Evolutionary conservation across 2,113 vertebrate species (phyloP).

Genomic region (Charadrius vociferus): DNA sequence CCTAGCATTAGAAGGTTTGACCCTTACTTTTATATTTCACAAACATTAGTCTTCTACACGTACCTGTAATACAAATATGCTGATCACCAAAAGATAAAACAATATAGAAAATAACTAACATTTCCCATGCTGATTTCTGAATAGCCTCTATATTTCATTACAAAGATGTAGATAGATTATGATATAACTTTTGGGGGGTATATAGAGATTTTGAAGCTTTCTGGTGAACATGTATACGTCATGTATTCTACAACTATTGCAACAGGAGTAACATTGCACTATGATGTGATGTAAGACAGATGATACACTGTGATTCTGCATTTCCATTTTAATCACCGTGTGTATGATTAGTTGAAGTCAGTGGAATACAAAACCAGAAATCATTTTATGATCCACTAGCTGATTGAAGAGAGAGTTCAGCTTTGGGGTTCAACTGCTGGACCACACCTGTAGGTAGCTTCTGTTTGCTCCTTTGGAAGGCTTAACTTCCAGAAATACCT

Average conservation of each 20-base stretch:
- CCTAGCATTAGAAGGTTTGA: not conserved
- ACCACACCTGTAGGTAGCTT: not conserved
- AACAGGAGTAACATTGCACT: not conserved
- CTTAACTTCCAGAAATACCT: not conserved
- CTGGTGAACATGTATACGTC: not conserved
- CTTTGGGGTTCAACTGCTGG: not conserved
- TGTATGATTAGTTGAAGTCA: not conserved
- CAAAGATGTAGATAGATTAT: not conserved
- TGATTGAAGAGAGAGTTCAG: not conserved
- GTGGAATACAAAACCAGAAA: not conserved
- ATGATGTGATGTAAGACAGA: not conserved
- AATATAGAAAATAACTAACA: not conserved
- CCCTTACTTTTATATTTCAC: not conserved
- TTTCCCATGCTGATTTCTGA: not conserved
- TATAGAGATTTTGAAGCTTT: not conserved
- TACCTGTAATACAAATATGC: not conserved
- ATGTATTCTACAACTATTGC: not conserved
- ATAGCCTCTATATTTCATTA: not conserved
- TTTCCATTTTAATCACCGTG: not conserved
- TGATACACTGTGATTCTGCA: not conserved
- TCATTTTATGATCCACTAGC: not conserved
- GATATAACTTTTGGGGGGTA: not conserved
- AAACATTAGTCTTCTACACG: not conserved
- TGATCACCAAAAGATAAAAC: not conserved
- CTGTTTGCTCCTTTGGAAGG: not conserved